Conservation (phyloP, 2,113 vertebrate genomes). For the Chunga burmeisteri region DNA sequence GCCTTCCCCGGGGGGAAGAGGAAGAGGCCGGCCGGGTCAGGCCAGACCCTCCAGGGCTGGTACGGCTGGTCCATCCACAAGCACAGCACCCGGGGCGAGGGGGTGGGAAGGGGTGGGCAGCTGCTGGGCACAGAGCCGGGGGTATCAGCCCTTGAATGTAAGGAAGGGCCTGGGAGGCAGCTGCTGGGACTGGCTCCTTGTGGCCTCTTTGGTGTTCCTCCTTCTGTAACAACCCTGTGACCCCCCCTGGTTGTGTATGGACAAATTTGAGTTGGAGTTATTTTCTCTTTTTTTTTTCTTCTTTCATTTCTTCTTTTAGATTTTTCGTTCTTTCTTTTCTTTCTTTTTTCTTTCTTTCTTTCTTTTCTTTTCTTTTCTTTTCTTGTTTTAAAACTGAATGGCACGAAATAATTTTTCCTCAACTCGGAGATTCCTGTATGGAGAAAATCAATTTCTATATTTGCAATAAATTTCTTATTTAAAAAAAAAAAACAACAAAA, state of each 20-base stretch:
- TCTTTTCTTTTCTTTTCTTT: not conserved
- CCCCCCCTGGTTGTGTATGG: conserved; percentile 67
- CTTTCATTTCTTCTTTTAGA: conserved; percentile 36
- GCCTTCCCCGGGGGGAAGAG: not conserved
- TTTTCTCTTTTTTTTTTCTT: not conserved
- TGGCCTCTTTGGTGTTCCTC: conserved; percentile 60
- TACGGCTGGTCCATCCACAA: conserved; percentile 44
- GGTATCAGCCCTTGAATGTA: conserved; percentile 43
- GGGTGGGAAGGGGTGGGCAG: conserved; percentile 27
- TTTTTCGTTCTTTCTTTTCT: conserved; percentile 22
- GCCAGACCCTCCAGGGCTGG: conserved; percentile 11
- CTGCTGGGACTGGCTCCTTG: conserved; percentile 72
- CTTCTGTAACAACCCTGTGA: conserved; percentile 71
- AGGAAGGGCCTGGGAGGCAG: conserved; percentile 58
- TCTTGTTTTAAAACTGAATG: conserved; percentile 78
- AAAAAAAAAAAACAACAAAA: conserved; percentile 61
- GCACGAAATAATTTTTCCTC: conserved; percentile 82
- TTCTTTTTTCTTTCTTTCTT: not conserved
- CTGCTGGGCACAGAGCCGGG: not conserved
- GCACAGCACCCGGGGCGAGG: conserved; percentile 47
- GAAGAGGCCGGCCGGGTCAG: not conserved
- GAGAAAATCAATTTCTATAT: conserved; percentile 87
- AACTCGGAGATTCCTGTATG: conserved; percentile 82
- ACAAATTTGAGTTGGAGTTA: conserved; percentile 66
- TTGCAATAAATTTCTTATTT: conserved; percentile 89